Evolutionary conservation across 2,797 vertebrate genomes (phyloP).

Genomic region (Enteromius anoplus): DNA sequence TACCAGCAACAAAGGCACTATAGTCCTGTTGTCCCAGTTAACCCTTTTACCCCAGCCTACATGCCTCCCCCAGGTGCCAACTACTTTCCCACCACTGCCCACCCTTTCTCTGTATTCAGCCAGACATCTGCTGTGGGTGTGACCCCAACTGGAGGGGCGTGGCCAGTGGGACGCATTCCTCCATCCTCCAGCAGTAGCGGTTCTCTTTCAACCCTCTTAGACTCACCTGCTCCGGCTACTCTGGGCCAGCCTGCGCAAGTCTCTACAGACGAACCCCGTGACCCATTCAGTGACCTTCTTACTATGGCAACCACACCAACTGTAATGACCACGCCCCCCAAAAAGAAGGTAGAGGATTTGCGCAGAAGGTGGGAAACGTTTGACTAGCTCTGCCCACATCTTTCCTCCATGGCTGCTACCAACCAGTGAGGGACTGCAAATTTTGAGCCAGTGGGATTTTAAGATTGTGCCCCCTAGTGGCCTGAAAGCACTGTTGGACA

Average conservation of each 20-base stretch:
- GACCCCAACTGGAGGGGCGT: constrained; percentile 22
- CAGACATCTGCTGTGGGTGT: constrained; percentile 74
- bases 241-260: constrained; percentile 69
- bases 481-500: constrained; percentile 32
- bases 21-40: constrained; percentile 72
- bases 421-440: constrained; percentile 48
- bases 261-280: constrained; percentile 73
- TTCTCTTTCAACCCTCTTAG: constrained; percentile 73
- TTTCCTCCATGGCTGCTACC: constrained; percentile 50
- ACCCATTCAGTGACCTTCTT: constrained; percentile 93
- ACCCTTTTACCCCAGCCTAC: constrained; percentile 80
- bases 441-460: constrained; percentile 30
- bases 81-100: constrained; percentile 76
- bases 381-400: constrained; percentile 73
- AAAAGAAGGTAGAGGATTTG: constrained; percentile 89
- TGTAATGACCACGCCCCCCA: constrained; percentile 70
- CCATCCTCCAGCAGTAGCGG: constrained; percentile 80
- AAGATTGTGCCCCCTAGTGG: constrained; percentile 28
- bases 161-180: constrained; percentile 51
- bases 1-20: constrained; percentile 77
- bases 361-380: constrained; percentile 95
- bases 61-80: constrained; percentile 70
- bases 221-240: constrained; percentile 67
- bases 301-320: constrained; percentile 82
- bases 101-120: constrained; percentile 81